phyloP scores from a whole-genome alignment of 53 echinoderm and acorn worm species.

The Stichopus horrens region DNA sequence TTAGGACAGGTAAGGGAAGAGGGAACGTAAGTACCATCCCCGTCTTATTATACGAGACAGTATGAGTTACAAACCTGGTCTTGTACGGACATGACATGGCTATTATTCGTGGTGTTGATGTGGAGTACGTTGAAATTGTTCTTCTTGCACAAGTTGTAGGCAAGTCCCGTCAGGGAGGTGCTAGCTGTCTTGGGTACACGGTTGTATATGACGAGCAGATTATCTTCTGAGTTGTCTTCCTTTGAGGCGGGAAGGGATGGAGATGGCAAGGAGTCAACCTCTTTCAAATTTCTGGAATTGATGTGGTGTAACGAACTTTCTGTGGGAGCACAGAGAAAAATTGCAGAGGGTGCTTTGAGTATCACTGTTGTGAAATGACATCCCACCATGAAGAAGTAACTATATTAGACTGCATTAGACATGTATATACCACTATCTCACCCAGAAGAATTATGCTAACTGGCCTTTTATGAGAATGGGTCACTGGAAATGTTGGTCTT shows the following conservation, averaged over 20 bases:
- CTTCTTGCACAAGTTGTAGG: slow-evolving; percentile 81
- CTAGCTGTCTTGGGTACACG: slow-evolving; percentile 96
- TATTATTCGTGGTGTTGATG: slow-evolving; percentile 84
- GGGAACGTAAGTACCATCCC: no score
- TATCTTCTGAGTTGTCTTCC: slow-evolving; percentile 35
- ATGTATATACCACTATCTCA: no score
- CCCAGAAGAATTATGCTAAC: no score
- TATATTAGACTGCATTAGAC: no score
- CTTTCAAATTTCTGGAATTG: slow-evolving; percentile 59
- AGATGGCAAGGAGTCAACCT: slow-evolving; percentile 49
- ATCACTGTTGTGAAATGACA: no score
- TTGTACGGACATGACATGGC: slow-evolving; percentile 80
- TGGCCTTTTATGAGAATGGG: no score
- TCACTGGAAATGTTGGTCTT: no score
- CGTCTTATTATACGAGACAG: not conserved
- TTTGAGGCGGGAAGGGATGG: slow-evolving; percentile 18
- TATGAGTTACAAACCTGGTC: slow-evolving; percentile 73
- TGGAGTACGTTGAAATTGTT: slow-evolving; percentile 89
- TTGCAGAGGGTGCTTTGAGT: no score
- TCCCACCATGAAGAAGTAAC: no score
- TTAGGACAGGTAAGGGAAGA: no score
- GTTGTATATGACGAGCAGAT: slow-evolving; percentile 91
- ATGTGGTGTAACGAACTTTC: slow-evolving; percentile 63
- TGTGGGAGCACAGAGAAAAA: not conserved
- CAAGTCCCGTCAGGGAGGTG: slow-evolving; percentile 89